A percentile compares a stretch with the other conserved stretches of the same genome.
phyloP scores from a whole-genome alignment of 2,888 invertebrate species.

The Drosophila lutescens region DNA sequence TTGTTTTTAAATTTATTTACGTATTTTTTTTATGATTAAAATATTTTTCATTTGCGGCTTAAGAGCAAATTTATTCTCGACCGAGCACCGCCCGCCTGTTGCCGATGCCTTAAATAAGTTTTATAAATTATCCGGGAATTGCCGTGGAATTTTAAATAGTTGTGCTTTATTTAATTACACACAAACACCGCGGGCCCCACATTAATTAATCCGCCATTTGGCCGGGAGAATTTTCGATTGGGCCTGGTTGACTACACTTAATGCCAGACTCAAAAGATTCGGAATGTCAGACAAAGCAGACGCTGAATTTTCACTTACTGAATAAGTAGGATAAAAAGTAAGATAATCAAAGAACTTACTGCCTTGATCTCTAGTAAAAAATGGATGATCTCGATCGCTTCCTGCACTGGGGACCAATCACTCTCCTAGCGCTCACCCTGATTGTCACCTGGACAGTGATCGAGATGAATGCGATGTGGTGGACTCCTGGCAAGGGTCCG shows the following conservation, averaged over 20 bases:
- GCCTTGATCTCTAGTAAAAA: no score
- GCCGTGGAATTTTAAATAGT: conserved; percentile 39
- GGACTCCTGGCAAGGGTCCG: conserved; percentile 89
- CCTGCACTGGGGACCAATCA: conserved; percentile 63
- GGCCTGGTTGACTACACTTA: conserved; percentile 9
- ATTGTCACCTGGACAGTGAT: conserved; percentile 90
- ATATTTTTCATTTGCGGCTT: conserved; percentile 62
- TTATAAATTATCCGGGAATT: conserved; percentile 38
- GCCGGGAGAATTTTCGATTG: conserved; percentile 5
- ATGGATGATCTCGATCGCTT: conserved; percentile 40
- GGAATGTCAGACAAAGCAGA: no score
- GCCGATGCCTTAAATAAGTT: conserved; percentile 47
- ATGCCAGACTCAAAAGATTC: not conserved
- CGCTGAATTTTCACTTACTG: no score
- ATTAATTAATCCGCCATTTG: conserved; percentile 43
- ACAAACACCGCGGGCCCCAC: conserved; percentile 28
- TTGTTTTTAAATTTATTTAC: conserved; percentile 53
- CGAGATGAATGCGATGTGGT: conserved; percentile 92
- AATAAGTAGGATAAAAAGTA: no score
- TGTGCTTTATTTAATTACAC: conserved; percentile 55
- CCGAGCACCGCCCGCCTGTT: conserved; percentile 3
- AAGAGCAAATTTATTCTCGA: conserved; percentile 58
- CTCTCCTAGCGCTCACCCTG: conserved; percentile 11
- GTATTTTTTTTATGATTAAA: conserved; percentile 46
- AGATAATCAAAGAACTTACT: not conserved